Conservation (phyloP, 2,113 vertebrate species). For the Lophius piscatorius region DNA sequence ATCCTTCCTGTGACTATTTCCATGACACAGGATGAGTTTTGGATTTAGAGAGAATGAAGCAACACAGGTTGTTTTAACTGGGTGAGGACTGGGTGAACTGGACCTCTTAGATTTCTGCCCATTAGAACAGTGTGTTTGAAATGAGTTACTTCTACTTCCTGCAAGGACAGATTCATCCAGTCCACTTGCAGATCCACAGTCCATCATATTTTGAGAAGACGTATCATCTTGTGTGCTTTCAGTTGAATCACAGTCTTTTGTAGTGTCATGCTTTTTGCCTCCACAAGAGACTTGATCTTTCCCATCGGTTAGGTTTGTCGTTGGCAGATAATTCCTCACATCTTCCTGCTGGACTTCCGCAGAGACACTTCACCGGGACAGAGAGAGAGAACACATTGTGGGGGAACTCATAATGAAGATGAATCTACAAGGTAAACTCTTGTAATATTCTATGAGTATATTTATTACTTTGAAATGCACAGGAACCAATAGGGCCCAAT, state of each 20-base stretch:
- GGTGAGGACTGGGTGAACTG: conserved; percentile 50
- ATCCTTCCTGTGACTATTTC: conserved; percentile 42
- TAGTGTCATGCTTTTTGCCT: conserved; percentile 11
- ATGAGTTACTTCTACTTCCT: conserved; percentile 10
- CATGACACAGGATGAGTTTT: conserved; percentile 47
- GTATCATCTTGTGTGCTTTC: conserved; percentile 23
- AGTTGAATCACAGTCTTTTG: conserved; percentile 14
- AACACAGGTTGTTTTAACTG: conserved; percentile 42
- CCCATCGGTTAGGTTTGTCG: conserved; percentile 20
- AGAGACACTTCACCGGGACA: conserved; percentile 39
- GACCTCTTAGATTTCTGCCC: conserved; percentile 63
- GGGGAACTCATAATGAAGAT: neutral
- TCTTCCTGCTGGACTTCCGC: conserved; percentile 35
- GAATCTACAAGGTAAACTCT: too few species aligned
- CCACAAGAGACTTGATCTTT: conserved; percentile 28
- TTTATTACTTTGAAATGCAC: neutral
- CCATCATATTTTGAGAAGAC: conserved; percentile 41
- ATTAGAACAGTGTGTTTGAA: conserved; percentile 39
- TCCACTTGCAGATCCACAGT: conserved; percentile 23
- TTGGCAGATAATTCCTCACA: conserved; percentile 10
- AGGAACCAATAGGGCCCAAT: too few species aligned
- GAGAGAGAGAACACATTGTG: neutral
- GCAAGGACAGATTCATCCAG: conserved; percentile 7
- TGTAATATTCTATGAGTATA: too few species aligned
- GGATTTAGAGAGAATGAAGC: conserved; percentile 33